These are phyloP conservation scores for Corythornis vintsioides DNA, from an alignment of 2,113 vertebrate genomes.

Conservation along the genomic window DNA sequence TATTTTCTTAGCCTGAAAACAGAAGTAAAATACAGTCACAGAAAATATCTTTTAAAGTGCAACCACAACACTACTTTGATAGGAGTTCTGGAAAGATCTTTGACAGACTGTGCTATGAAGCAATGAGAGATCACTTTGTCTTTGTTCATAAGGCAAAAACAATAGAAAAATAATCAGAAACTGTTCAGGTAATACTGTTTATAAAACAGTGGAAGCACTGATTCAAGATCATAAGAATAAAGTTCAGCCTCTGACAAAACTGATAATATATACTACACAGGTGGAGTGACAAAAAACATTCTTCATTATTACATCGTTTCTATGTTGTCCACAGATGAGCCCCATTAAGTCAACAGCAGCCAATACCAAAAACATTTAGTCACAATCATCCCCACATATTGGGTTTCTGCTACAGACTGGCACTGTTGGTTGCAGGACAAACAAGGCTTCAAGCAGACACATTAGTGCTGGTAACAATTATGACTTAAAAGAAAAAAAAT, in stretches of 20 bases:
- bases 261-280: background rate
- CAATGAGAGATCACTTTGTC: background rate
- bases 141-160: background rate
- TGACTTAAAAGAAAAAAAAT: background rate
- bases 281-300: background rate
- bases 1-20: background rate
- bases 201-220: background rate
- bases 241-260: background rate
- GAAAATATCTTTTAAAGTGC: background rate
- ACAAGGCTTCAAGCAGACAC: background rate
- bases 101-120: background rate
- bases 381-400: background rate
- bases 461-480: background rate
- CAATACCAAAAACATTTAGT: background rate
- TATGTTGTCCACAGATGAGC: background rate
- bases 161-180: background rate
- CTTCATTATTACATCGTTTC: background rate
- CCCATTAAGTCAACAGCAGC: background rate
- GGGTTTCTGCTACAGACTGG: background rate
- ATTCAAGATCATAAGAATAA: background rate
- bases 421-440: background rate
- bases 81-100: background rate
- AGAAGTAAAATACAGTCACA: background rate
- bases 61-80: background rate
- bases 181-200: background rate